Evolutionary conservation across 2,888 invertebrate species (phyloP), one percentile per base, ranked within the genome.

Genomic region (Phaonia tiefii): DNA sequence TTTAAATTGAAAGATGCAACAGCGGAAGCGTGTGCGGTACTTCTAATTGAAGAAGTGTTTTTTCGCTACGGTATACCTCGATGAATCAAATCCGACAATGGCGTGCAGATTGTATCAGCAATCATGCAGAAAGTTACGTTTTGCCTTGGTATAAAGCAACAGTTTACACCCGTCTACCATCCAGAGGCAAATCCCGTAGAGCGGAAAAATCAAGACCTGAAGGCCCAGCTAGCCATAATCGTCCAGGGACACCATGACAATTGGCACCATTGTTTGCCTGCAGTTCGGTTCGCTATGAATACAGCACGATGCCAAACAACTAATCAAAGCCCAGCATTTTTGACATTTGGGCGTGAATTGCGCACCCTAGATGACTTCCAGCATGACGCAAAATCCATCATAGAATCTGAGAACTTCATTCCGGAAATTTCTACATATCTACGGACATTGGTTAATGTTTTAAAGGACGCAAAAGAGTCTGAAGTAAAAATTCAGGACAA

Each of bases 291-390:
- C n/a, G n/a, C n/a, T n/a, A n/a, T n/a, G n/a, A n/a, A n/a, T n/a
- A n/a, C n/a, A n/a, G 1, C 67, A 17, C 31, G 51, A 67, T 67
- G 67, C 37, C 15, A 17, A 1, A 51, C n/a, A 26, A 66, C 66
- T 17, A 37, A 26, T 13, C 31, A 67, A 15, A 10, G n/a, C 1
- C 15, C 44, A 3, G n/a, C 46, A 22, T 44, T 13, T 56, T 69
- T 89, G 1, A 89, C 86, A 39, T 87, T 87, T 49, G 89, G 85
- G 0, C 54, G 89, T 58, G 88, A 90, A 73, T 31, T 89, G 0
- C 70, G 89, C 46, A 86, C 86, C 0, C 79, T 84, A 1, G 83
- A 84, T 58, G 88, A 88, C 17, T 83, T 83, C 17, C 31, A 66
- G 3, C 75, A 11, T n/a, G n/a, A n/a, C n/a, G n/a, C n/a, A n/a